Evolutionary conservation across 2,888 invertebrate genomes (phyloP).

Genomic region (Ophonus ardosiacus): DNA sequence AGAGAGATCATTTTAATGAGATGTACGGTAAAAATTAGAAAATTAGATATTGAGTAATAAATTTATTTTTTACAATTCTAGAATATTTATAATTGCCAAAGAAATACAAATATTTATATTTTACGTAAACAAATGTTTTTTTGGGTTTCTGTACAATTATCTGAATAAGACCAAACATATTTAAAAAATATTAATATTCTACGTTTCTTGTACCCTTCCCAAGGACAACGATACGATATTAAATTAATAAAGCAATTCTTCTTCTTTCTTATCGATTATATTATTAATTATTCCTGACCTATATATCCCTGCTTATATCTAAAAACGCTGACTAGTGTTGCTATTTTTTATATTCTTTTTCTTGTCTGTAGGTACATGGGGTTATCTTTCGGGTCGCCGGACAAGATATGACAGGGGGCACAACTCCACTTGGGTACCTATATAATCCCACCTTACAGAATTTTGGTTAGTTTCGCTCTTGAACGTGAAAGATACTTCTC

Average conservation of each 20-base stretch:
- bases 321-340: background rate
- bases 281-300: background rate
- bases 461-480: background rate
- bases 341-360: constrained; percentile 13
- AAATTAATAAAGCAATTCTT: too few relatives aligned
- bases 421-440: background rate
- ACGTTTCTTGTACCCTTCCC: too few relatives aligned
- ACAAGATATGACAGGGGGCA: constrained; percentile 17
- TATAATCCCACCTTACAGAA: constrained; percentile 6
- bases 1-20: background rate
- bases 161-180: too few relatives aligned
- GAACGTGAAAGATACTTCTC: background rate
- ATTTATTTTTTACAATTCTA: background rate
- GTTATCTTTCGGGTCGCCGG: constrained; percentile 27
- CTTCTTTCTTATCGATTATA: background rate
- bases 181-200: too few relatives aligned
- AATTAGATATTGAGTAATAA: background rate
- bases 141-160: too few relatives aligned
- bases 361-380: constrained; percentile 1
- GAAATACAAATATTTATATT: background rate
- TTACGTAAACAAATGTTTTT: background rate
- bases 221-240: too few relatives aligned
- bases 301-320: too few relatives aligned
- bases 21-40: background rate
- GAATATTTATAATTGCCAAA: background rate